Evolutionary conservation across 2,888 invertebrate genomes (phyloP), one percentile per base, ranked within the genome.

Genomic region (Erynnis tages): DNA sequence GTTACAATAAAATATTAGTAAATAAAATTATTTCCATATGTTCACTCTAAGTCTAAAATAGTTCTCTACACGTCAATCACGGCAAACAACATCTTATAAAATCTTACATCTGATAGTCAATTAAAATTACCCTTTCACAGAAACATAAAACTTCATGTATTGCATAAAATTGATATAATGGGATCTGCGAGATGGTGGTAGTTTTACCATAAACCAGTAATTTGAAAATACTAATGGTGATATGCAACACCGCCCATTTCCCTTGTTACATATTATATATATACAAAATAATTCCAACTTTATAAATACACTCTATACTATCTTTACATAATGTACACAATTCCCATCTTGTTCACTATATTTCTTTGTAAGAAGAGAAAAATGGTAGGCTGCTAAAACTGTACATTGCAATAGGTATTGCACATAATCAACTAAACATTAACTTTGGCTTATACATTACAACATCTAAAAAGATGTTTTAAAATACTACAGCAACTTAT

Each of bases 371-470:
- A 58, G 72, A 61, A 66, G 63, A 74, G 78, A 73, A 78, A 71
- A 75, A 72, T 54, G 56, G 62, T 65, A 76, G 70, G 77, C 76
- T 73, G 69, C 73, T 74, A 75, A 72, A 75, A 79, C 85, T 84
- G 81, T 87, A 88, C 87, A 88, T 80, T 78, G 87, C 87, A 88
- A 88, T 84, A 65, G 66, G 76, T 87, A 88, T 87, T 89, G 88
- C 88, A 89, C 88, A 81, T 49, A 82, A 74, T 76, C 66, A 84
- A 85, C 79, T 85, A 84, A 82, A 82, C 71, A 82, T 78, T 83
- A 86, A 82, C 88, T 89, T 88, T 88, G 88, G 88, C 85, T 87
- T 86, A 84, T 81, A 80, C 76, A 82, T 85, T 80, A 82, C 74
- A 82, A 82, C 81, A 79, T 76, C 76, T 58, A 49, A 27, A 32